A percentile compares a stretch with the other conserved stretches of the same genome.
These are phyloP conservation scores for Pandion haliaetus DNA, from an alignment of 2,113 vertebrate genomes.

Conservation along the genomic window DNA sequence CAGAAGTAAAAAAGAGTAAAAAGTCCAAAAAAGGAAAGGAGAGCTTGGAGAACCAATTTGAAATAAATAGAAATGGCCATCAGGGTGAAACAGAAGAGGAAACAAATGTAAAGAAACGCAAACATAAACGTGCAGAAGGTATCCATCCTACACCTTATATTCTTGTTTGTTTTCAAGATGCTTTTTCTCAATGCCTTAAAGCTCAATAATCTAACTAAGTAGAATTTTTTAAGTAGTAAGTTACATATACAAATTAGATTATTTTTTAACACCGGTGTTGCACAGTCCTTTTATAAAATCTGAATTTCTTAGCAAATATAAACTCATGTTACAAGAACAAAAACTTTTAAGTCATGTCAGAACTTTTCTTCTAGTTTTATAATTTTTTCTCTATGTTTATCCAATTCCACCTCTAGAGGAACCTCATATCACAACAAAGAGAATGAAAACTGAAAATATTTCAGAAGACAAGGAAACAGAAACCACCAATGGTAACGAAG, in stretches of 20 bases:
- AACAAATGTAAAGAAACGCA: conserved; percentile 50
- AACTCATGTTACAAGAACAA: not conserved
- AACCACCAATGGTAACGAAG: not conserved
- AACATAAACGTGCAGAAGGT: conserved; percentile 68
- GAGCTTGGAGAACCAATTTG: not conserved
- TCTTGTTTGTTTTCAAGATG: not conserved
- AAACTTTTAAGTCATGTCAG: not conserved
- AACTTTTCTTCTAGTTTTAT: not conserved
- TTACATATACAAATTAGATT: not conserved
- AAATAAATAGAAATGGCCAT: not conserved
- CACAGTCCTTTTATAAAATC: not conserved
- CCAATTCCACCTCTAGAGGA: conserved; percentile 32
- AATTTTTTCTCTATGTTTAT: not conserved
- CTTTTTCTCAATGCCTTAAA: not conserved
- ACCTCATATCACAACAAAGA: conserved; percentile 45
- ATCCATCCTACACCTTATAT: not conserved
- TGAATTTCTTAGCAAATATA: not conserved
- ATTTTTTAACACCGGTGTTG: not conserved
- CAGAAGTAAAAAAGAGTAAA: conserved; percentile 56
- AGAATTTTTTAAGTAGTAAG: not conserved
- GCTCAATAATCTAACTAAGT: not conserved
- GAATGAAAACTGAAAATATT: conserved; percentile 3
- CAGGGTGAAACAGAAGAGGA: not conserved
- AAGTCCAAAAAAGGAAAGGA: conserved; percentile 53
- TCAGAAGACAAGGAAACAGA: conserved; percentile 9